Base-by-base conservation (phyloP, 2,113 vertebrate species). In the Pseudopipra pipra region DNA sequence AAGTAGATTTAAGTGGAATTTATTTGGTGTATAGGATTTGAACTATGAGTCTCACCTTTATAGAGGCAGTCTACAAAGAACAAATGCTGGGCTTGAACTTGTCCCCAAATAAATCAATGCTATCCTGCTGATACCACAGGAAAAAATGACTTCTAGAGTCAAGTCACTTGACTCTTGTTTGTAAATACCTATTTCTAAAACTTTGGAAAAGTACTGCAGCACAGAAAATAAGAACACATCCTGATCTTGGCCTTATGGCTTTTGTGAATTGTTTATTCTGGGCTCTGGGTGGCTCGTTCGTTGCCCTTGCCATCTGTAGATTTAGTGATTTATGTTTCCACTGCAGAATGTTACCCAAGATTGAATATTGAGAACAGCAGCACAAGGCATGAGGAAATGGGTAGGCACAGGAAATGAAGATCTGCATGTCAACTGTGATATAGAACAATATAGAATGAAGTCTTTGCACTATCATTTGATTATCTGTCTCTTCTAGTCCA, bases 61-160 rank as follows among this genome's bases (percentile, higher is more conserved):
- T 61, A 90, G 43, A 95, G n/a, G 89, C 90, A 96, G 90, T 91
- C 92, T 92, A 68, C 88, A 87, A 94, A 92, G 88, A 94, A 96
- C 90, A 94, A 96, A 93, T 93, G 74, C 88, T 87, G 83, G 92
- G 92, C 86, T 90, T 94, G 95, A 96, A 95, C 93, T 89, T 93
- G 94, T 96, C 95, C 93, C 84, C 83, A 92, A 43, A 87, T 96
- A 96, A 97, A 96, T 96, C 96, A 96, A 92, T 96, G 92, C 86
- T 90, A 87, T 85, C 86, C 89, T 94, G 92, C 96, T 93, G 88
- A 96, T 95, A 85, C 65, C 84, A 67, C 68, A 77, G 83, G 79
- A 95, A 96, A 89, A 93, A 95, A 96, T 86, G 68, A 89, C 68
- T 93, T 89, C 33, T 72, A 54, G 86, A 93, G 70, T 66, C 58